Evolutionary conservation across 2,888 invertebrate genomes (phyloP), one percentile per base, ranked within the genome.

Genomic region (Hipparchia sbordonii): DNA sequence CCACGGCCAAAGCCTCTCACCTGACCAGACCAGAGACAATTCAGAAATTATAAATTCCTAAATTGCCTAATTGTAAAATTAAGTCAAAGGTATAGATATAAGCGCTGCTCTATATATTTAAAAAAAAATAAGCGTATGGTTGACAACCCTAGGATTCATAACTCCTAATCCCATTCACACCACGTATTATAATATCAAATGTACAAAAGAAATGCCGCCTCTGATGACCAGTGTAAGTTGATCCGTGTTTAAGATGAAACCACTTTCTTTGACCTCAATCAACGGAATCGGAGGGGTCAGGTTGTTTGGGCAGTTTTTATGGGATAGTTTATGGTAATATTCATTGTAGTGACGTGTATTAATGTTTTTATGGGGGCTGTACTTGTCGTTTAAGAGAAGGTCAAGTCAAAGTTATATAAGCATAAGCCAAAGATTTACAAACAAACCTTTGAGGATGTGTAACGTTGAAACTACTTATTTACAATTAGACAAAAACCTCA

Each of bases 131-230:
- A 48, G 2, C 1, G 48, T 7, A 48, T 48, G 48, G 48, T 4
- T 7, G 48, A 8, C 48, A 6, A 48, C 8, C 48, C 6, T 7
- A 48, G 48, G 48, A 7, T 48, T 39, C 59, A 60, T 60, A 60
- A 60, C 10, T 65, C 33, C 12, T 65, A 65, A 65, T 65, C 52
- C 33, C 65, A 65, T 65, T 65, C 65, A 52, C 65, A 52, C 65
- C 63, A 39, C 59, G 63, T 65, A 65, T 65, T 65, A 52, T 23
- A 48, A 65, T 65, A 65, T 65, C 65, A 65, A 52, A 65, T 65
- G 33, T 65, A 65, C 63, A 63, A 65, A 65, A 65, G 65, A 65
- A 65, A 52, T 33, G 65, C 65, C 65, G 65, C 23, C 51, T 6
- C 10, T 6, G 12, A 2, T 5, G 2, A 52, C 65, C 65, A 65